phyloP scores from a whole-genome alignment of 2,888 invertebrate genomes.

The Drosophila prostipennis region DNA sequence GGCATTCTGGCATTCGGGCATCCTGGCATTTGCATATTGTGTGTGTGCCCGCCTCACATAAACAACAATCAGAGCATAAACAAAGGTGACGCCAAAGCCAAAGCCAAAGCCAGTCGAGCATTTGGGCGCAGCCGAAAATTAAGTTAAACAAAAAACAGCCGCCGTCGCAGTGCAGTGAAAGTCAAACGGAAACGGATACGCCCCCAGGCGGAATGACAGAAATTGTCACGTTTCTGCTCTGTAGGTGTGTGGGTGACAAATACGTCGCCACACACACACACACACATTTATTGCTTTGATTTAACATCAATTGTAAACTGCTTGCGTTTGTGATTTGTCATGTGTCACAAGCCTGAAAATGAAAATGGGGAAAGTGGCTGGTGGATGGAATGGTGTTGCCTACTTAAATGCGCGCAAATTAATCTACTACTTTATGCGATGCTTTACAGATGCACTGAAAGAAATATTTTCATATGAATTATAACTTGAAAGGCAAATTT shows the following conservation, averaged over 20 bases:
- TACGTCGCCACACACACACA: constrained; percentile 27
- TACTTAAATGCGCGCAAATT: constrained; percentile 47
- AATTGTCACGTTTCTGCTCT: constrained; percentile 54
- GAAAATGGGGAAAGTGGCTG: background rate
- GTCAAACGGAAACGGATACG: constrained; percentile 59
- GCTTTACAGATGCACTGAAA: constrained; percentile 57
- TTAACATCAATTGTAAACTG: constrained; percentile 66
- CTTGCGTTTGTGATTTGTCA: constrained; percentile 51
- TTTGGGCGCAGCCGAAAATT: constrained; percentile 47
- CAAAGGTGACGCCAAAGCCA: constrained; percentile 36
- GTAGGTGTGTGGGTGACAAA: constrained; percentile 33
- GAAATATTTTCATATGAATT: background rate
- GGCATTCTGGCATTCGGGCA: constrained; percentile 4
- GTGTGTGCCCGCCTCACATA: constrained; percentile 40
- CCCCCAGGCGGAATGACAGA: constrained; percentile 53
- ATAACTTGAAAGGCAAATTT: no score
- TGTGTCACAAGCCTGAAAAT: constrained; percentile 38
- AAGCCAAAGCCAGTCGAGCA: constrained; percentile 31
- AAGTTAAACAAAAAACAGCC: constrained; percentile 52
- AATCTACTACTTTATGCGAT: constrained; percentile 54
- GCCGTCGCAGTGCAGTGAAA: constrained; percentile 39
- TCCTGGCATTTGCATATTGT: constrained; percentile 43
- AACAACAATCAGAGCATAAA: constrained; percentile 57
- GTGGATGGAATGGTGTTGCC: constrained; percentile 3
- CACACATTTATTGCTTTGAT: constrained; percentile 63